Percentiles rank a stretch among this genome's conserved stretches.
Evolutionary conservation across 2,888 invertebrate genomes (phyloP).

Genomic region (Geophilus truncorum): DNA sequence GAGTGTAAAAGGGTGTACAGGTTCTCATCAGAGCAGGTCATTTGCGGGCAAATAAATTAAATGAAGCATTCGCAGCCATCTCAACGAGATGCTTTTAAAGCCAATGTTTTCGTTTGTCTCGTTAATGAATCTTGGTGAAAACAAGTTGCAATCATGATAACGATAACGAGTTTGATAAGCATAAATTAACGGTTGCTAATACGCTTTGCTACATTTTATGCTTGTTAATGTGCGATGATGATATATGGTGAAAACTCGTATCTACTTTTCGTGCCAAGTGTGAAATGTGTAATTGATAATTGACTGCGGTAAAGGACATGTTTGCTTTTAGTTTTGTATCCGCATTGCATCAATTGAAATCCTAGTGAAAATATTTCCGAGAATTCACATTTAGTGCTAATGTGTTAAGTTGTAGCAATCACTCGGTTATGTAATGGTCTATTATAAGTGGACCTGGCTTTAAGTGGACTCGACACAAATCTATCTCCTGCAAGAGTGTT

Average conservation of each 20-base stretch:
- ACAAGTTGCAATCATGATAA: not conserved
- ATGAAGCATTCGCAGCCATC: not conserved
- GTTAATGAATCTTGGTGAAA: not conserved
- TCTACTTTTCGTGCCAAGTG: no score
- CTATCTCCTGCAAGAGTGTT: not conserved
- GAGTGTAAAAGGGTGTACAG: slow-evolving; percentile 8
- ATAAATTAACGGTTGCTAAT: not conserved
- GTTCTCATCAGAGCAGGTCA: slow-evolving; percentile 13
- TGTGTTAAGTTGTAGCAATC: not conserved
- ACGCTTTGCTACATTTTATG: not conserved
- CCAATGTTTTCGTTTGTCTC: slow-evolving; percentile 13
- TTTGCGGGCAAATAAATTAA: slow-evolving; percentile 7
- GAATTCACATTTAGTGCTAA: no score
- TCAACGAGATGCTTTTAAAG: slow-evolving; percentile 12
- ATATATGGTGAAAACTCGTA: no score
- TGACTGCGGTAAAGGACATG: no score
- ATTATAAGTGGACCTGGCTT: not conserved
- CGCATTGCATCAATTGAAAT: no score
- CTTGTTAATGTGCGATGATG: not conserved
- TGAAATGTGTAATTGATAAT: no score
- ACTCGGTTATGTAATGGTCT: no score
- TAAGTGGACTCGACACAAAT: slow-evolving; percentile 2
- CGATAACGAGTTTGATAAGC: not conserved
- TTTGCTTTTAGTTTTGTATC: no score
- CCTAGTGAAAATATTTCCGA: no score